phyloP scores from a whole-genome alignment of 2,888 invertebrate species.

The Plagodis dolabraria region DNA sequence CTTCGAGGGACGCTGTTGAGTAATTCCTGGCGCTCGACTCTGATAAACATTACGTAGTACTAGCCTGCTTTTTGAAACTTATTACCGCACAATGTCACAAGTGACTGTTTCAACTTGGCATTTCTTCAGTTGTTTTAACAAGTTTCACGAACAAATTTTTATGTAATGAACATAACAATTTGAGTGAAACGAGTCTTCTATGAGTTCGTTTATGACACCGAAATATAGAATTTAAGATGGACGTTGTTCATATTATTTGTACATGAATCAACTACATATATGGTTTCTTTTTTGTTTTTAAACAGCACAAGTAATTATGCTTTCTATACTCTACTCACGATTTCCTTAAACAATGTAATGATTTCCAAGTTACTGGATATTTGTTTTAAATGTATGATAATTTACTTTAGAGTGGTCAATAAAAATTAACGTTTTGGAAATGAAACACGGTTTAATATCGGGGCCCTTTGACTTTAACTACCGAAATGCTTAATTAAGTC shows the following conservation, averaged over 20 bases:
- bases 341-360: slow-evolving; percentile 7
- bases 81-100: slow-evolving; percentile 14
- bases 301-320: too few species aligned
- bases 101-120: too few species aligned
- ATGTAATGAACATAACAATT: too few species aligned
- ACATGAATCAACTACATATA: too few species aligned
- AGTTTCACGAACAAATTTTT: too few species aligned
- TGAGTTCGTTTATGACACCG: too few species aligned
- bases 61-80: slow-evolving; percentile 2
- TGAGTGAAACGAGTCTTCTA: too few species aligned
- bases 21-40: slow-evolving; percentile 6
- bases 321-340: background rate
- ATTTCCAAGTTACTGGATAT: slow-evolving; percentile 20
- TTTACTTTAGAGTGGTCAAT: slow-evolving; percentile 44
- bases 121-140: too few species aligned
- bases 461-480: slow-evolving; percentile 59
- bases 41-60: slow-evolving; percentile 2
- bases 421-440: slow-evolving; percentile 71
- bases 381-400: slow-evolving; percentile 41
- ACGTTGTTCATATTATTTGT: too few species aligned
- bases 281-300: too few species aligned
- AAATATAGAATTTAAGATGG: too few species aligned
- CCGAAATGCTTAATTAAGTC: slow-evolving; percentile 62
- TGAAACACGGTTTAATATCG: slow-evolving; percentile 61
- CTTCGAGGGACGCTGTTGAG: slow-evolving; percentile 1